A percentile compares a stretch with the other conserved stretches of the same genome.
These are phyloP conservation scores for Psittacara wagleri DNA, from an alignment of 2,113 vertebrate species.

Conservation along the genomic window DNA sequence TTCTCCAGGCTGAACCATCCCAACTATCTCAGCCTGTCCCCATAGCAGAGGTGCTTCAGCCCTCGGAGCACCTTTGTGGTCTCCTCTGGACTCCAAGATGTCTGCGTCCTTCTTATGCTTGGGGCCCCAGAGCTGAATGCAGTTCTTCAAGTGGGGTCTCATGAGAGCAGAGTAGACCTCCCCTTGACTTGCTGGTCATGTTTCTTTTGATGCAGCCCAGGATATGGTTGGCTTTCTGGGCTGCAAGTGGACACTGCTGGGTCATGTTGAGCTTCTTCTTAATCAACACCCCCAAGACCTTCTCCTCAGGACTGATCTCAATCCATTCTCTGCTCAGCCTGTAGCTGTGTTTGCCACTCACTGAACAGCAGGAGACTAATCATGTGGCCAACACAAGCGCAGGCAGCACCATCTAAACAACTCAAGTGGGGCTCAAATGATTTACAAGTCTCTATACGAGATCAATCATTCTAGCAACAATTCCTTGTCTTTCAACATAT, in stretches of 20 bases:
- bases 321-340: not conserved
- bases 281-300: not conserved
- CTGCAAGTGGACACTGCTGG: not conserved
- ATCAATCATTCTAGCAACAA: not conserved
- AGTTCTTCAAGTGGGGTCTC: not conserved
- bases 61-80: not conserved
- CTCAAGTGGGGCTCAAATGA: not conserved
- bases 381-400: not conserved
- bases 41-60: not conserved
- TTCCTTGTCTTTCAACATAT: not conserved
- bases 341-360: not conserved
- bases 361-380: not conserved
- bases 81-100: not conserved
- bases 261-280: not conserved
- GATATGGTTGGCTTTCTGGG: not conserved
- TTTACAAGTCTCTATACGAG: fast-evolving
- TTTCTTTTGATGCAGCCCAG: not conserved
- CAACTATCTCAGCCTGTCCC: not conserved
- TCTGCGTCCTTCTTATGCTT: not conserved
- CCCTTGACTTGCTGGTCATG: not conserved
- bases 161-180: not conserved
- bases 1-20: not conserved
- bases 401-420: not conserved
- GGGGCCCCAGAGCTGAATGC: not conserved
- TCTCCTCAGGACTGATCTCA: not conserved